Evolutionary conservation across 2,888 invertebrate genomes (phyloP).

Genomic region (Slavum lentiscoides): DNA sequence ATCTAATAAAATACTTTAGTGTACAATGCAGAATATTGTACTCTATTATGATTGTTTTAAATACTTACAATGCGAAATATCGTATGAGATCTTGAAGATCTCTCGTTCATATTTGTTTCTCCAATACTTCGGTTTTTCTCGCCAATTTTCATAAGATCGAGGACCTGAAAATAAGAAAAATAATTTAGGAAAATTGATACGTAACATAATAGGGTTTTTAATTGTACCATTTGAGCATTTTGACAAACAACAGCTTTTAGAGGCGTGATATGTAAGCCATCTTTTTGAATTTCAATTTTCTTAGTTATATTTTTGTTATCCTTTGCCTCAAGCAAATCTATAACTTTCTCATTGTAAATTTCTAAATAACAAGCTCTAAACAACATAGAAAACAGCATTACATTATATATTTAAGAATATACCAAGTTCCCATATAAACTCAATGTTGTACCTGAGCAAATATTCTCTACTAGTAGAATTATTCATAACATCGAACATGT

Average conservation of each 20-base stretch:
- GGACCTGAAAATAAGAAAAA: constrained; percentile 57
- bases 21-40: too few relatives aligned
- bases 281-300: constrained; percentile 62
- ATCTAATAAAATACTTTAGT: not conserved
- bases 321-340: constrained; percentile 72
- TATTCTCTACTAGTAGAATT: constrained; percentile 71
- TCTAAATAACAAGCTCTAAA: constrained; percentile 80
- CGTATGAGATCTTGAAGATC: constrained; percentile 85
- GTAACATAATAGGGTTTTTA: constrained; percentile 6
- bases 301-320: constrained; percentile 67
- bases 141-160: constrained; percentile 61
- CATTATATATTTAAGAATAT: constrained; percentile 50
- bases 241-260: constrained; percentile 70
- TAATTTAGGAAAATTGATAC: not conserved
- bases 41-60: constrained; percentile 22
- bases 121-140: constrained; percentile 74
- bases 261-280: constrained; percentile 58
- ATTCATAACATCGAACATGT: constrained; percentile 72
- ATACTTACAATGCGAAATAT: constrained; percentile 81
- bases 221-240: constrained; percentile 66
- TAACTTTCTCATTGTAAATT: constrained; percentile 84
- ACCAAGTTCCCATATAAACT: constrained; percentile 19
- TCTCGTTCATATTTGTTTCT: constrained; percentile 84
- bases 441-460: constrained; percentile 66
- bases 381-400: not conserved